A percentile compares a stretch with the other conserved stretches of the same genome.
phyloP scores from a whole-genome alignment of 1,140 invertebrate species.

The Chionoecetes opilio region DNA sequence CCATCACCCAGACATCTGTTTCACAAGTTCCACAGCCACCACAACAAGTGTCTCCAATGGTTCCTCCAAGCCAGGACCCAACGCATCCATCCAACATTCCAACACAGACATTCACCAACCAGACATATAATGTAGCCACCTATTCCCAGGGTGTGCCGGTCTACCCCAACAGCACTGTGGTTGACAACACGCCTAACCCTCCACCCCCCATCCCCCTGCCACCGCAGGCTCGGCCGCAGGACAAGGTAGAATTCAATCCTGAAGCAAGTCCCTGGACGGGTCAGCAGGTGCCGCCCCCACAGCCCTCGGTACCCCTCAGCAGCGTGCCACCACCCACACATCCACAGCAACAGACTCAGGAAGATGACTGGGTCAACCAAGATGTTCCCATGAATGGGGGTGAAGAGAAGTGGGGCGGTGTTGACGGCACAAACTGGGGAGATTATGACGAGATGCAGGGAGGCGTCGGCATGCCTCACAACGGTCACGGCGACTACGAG shows the following conservation, averaged over 20 bases:
- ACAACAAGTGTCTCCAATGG: conserved; percentile 62
- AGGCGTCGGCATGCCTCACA: conserved; percentile 25
- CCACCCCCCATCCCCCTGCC: conserved; percentile 69
- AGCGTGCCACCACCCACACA: conserved; percentile 45
- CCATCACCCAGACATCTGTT: conserved; percentile 61
- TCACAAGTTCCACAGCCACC: conserved; percentile 68
- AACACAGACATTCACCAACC: conserved; percentile 73
- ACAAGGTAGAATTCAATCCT: conserved; percentile 75
- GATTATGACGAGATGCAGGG: conserved; percentile 71
- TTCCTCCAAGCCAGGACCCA: conserved; percentile 67
- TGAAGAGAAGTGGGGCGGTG: conserved; percentile 68
- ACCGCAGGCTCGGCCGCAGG: conserved; percentile 68
- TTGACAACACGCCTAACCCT: conserved; percentile 70
- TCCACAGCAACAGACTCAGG: conserved; percentile 52
- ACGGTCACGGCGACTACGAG: conserved; percentile 68
- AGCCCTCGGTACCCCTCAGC: conserved; percentile 23
- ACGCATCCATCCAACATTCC: conserved; percentile 76
- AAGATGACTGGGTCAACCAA: conserved; percentile 66
- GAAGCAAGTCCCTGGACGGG: conserved; percentile 74
- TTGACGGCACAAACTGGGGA: conserved; percentile 63
- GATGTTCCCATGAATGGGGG: conserved; percentile 73
- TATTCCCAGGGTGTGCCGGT: conserved; percentile 66
- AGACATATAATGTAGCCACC: conserved; percentile 58
- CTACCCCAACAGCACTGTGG: conserved; percentile 63
- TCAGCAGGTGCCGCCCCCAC: conserved; percentile 61